phyloP scores from a whole-genome alignment of 30 jellyfish, hydroid and myxozoan genomes.

The Haliclystus octoradiatus region DNA sequence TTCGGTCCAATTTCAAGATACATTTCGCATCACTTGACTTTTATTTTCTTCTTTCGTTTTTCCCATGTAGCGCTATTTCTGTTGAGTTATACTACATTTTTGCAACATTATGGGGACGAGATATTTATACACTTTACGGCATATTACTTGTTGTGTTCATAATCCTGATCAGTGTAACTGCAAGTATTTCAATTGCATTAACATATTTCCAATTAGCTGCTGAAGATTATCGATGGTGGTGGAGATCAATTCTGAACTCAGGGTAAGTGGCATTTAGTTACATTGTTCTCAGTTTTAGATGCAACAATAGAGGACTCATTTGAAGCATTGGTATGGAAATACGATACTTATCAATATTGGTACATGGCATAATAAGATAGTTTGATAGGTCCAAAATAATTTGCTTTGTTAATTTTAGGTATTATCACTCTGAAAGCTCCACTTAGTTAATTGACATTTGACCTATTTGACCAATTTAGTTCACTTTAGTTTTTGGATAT shows the following conservation, averaged over 20 bases:
- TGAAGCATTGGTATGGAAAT: not conserved
- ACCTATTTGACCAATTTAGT: too few species aligned
- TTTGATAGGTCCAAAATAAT: too few species aligned
- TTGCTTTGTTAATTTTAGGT: too few species aligned
- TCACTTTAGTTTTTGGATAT: too few species aligned
- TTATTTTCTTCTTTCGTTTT: not conserved
- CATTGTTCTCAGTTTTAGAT: not conserved
- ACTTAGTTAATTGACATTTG: too few species aligned
- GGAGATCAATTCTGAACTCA: slow-evolving; percentile 68
- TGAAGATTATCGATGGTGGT: slow-evolving; percentile 95
- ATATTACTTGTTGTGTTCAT: slow-evolving; percentile 62
- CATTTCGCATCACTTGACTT: not conserved
- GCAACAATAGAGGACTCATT: not conserved
- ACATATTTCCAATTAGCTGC: slow-evolving; percentile 89
- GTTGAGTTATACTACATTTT: slow-evolving; percentile 79
- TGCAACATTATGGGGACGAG: slow-evolving; percentile 93
- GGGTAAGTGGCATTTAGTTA: slow-evolving; percentile 40
- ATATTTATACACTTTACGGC: slow-evolving; percentile 76
- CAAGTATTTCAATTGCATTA: slow-evolving; percentile 79
- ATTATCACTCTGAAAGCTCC: too few species aligned
- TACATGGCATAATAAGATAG: too few species aligned
- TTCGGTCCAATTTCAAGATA: not conserved
- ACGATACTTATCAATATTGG: too few species aligned
- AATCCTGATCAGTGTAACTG: slow-evolving; percentile 79
- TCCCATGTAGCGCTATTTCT: slow-evolving; percentile 58